Base-by-base conservation (phyloP, 2,888 invertebrate genomes). In the Chrysodeixis includens region DNA sequence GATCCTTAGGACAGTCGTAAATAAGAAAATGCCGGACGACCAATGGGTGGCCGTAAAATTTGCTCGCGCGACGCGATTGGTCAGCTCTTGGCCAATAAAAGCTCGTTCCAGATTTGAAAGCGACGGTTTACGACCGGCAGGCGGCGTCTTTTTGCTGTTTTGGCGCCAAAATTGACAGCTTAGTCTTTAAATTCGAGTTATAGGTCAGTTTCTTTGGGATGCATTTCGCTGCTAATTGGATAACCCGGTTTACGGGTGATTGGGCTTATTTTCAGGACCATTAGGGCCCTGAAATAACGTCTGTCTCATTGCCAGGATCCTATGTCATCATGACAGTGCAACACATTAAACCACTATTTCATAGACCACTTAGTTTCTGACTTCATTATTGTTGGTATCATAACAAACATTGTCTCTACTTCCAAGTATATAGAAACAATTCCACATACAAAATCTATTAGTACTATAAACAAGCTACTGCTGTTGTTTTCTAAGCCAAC, bases 161-260 rank as follows among this genome's bases (percentile, higher is more conserved):
- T 93, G 94, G 94, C 94, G 94, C 93, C 94, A 94, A 94, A 94
- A 91, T 90, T 91, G 90, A 90, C 92, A 92, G 88, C 83, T 88
- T 51, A 74, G 79, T 81, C 73, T 79, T 81, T 69, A 81, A 81
- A 71, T 71, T 63, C 77, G 58, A 77, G 76, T 81, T 89, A 86
- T 87, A 83, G 84, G 77, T 74, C 78, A 74, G 70, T 74, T 62
- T 67, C 35, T 63, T 53, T 32, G 60, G 66, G 74, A 73, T 78
- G 74, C 69, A 72, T 73, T 74, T 72, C 69, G 51, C 67, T 57
- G 78, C 77, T 81, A 83, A 86, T 83, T 76, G 82, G 78, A 83
- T 75, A 61, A 70, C 66, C 75, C 62, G 67, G 75, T 75, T 70
- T 51, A 46, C 56, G 53, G 66, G 67, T 63, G 62, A 74, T 70